phyloP scores from a whole-genome alignment of 2,888 invertebrate species.

The Chaitophorus viminalis region DNA sequence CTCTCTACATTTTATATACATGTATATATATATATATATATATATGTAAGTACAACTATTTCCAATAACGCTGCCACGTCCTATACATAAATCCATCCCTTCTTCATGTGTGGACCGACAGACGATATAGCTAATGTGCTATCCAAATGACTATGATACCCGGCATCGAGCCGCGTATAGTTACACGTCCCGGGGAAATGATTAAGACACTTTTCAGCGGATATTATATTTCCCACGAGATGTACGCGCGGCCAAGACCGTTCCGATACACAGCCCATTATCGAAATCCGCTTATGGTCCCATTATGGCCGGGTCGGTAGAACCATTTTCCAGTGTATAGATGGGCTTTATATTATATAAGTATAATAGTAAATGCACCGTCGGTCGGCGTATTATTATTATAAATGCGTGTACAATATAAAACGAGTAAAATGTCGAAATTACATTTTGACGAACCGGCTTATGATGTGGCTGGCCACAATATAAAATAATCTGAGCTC shows the following conservation, averaged over 20 bases:
- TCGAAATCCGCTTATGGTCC: conserved; percentile 56
- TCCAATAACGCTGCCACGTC: conserved; percentile 8
- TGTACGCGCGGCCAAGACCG: neutral
- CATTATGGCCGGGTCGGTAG: conserved; percentile 1
- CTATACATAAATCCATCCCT: conserved; percentile 9
- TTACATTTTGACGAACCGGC: neutral
- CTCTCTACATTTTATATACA: neutral
- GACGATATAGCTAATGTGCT: conserved; percentile 47
- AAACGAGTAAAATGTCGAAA: conserved; percentile 16
- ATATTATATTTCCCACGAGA: conserved; percentile 56
- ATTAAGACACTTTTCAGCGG: conserved; percentile 55
- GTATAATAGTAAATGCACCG: neutral
- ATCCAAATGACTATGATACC: conserved; percentile 38
- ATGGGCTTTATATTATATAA: neutral
- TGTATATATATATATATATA: neutral
- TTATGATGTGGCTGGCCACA: neutral
- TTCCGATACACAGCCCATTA: conserved; percentile 26
- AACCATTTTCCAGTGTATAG: conserved; percentile 25
- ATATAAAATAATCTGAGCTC: neutral
- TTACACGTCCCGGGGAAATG: conserved; percentile 53
- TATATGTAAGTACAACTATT: conserved; percentile 17
- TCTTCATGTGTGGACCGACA: neutral
- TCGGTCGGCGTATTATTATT: neutral
- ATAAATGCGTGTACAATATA: conserved; percentile 2
- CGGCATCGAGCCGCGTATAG: conserved; percentile 30